These are phyloP conservation scores for Myotis findleyi DNA, from an alignment of 2,797 vertebrate genomes.

Conservation along the genomic window DNA sequence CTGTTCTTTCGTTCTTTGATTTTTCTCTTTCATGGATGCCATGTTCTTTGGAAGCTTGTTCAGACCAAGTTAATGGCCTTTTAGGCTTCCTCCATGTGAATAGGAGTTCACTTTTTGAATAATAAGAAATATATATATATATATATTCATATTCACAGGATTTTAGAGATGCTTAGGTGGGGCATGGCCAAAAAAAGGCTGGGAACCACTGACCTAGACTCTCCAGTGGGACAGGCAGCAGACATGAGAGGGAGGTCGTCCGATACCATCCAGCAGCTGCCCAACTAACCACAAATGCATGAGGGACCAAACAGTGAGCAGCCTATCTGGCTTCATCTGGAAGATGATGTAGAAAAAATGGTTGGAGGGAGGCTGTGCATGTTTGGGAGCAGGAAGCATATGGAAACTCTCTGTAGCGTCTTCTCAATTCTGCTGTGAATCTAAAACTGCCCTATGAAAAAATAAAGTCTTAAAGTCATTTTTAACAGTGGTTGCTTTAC, in stretches of 20 bases:
- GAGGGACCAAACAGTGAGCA: background rate
- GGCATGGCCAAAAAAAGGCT: too few relatives aligned
- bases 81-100: too few relatives aligned
- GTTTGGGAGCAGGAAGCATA: background rate
- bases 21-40: too few relatives aligned
- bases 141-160: too few relatives aligned
- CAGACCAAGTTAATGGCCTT: too few relatives aligned
- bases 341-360: background rate
- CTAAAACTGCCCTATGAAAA: background rate
- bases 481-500: background rate
- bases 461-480: background rate
- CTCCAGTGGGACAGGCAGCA: too few relatives aligned
- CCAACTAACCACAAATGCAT: background rate
- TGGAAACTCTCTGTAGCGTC: background rate
- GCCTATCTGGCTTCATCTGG: background rate
- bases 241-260: accelerated
- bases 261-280: background rate
- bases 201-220: background rate
- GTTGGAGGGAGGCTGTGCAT: background rate
- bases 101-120: too few relatives aligned
- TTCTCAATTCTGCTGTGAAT: background rate
- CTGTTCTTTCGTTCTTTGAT: too few relatives aligned
- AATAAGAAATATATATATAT: too few relatives aligned
- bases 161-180: too few relatives aligned
- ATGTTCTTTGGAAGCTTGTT: too few relatives aligned